phyloP scores from a whole-genome alignment of 2,113 vertebrate genomes.

The Oophaga pumilio region DNA sequence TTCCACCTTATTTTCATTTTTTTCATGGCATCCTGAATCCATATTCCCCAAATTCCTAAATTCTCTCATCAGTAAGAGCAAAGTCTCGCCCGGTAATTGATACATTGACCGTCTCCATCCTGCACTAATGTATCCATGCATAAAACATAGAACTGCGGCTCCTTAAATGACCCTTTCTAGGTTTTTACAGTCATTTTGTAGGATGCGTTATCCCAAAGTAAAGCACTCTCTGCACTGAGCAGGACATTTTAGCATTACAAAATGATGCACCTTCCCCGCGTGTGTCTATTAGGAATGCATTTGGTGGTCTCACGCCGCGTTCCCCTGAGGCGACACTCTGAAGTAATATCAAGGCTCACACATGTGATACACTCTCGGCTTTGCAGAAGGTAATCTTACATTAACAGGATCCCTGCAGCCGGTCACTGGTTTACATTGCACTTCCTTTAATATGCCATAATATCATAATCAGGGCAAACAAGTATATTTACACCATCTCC shows the following conservation, averaged over 20 bases:
- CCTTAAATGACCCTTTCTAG: neutral
- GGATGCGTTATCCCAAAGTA: conserved; percentile 9
- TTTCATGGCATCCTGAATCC: no score
- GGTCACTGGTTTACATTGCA: conserved; percentile 3
- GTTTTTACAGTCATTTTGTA: neutral
- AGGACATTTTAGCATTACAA: conserved; percentile 38
- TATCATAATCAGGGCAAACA: conserved; percentile 50
- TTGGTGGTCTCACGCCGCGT: conserved; percentile 26
- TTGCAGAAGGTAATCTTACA: conserved; percentile 42
- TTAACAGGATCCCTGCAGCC: conserved; percentile 34
- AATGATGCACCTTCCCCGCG: conserved; percentile 37
- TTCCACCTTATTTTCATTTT: no score
- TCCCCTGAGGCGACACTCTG: conserved; percentile 41
- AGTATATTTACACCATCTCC: conserved; percentile 40
- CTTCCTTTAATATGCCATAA: conserved; percentile 35
- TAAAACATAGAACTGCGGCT: neutral
- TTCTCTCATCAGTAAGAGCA: neutral
- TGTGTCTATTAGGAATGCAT: conserved; percentile 46
- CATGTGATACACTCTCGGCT: conserved; percentile 28
- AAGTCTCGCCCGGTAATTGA: neutral
- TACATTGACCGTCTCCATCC: neutral
- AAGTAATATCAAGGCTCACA: conserved; percentile 49
- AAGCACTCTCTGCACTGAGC: neutral
- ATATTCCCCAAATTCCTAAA: neutral
- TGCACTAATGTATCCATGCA: neutral